Percentiles rank a stretch among this genome's conserved stretches.
phyloP scores from a whole-genome alignment of 2,797 vertebrate species.

The Enteromius radiatus region DNA sequence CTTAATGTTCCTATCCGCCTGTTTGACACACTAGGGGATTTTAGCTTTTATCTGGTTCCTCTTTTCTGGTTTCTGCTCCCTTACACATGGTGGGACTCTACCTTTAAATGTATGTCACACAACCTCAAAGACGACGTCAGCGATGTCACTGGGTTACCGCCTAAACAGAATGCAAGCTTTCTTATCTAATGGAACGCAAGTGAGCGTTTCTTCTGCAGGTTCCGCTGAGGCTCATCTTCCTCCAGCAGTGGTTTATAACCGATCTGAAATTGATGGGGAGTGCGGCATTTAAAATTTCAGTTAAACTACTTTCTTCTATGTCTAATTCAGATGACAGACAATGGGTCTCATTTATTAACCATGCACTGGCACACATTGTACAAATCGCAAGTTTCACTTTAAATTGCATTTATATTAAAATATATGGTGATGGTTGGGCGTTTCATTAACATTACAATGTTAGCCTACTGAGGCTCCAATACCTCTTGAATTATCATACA shows the following conservation, averaged over 20 bases:
- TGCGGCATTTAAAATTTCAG: not conserved
- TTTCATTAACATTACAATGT: not conserved
- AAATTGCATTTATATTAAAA: not conserved
- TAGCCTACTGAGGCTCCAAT: not conserved
- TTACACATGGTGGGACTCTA: constrained; percentile 11
- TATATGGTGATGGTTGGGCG: not conserved
- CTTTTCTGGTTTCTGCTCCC: constrained; percentile 38
- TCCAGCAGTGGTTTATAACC: not conserved
- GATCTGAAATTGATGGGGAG: constrained; percentile 7
- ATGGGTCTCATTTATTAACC: not conserved
- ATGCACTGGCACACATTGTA: not conserved
- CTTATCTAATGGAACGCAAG: constrained; percentile 26
- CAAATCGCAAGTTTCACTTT: not conserved
- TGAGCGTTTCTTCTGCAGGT: not conserved
- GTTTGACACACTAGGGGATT: constrained; percentile 26
- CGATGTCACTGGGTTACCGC: constrained; percentile 13
- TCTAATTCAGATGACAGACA: not conserved
- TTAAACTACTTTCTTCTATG: constrained; percentile 1
- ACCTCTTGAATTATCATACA: not conserved
- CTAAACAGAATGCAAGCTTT: constrained; percentile 16
- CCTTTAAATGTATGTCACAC: constrained; percentile 46
- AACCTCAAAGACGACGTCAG: constrained; percentile 32
- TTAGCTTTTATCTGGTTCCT: constrained; percentile 36
- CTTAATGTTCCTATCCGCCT: not conserved
- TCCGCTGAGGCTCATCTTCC: constrained; percentile 21